phyloP scores from a whole-genome alignment of 2,113 vertebrate genomes.

The Pangasianodon hypophthalmus region DNA sequence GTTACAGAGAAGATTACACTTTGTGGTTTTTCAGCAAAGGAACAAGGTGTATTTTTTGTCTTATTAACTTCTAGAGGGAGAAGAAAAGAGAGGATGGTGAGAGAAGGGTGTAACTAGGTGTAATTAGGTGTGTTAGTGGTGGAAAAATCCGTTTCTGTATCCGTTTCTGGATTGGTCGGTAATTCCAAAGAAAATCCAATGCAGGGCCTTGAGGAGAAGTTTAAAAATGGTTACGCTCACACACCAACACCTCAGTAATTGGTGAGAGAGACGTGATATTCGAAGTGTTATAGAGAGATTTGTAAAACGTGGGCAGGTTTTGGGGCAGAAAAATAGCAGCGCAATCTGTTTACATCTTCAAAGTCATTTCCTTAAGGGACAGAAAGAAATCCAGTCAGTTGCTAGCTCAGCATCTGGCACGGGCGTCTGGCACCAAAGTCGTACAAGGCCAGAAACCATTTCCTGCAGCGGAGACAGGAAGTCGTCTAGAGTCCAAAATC shows the following conservation, averaged over 20 bases:
- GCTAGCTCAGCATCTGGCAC: constrained; percentile 26
- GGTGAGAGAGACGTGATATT: not conserved
- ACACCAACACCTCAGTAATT: not conserved
- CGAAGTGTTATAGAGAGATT: not conserved
- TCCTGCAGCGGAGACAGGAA: not conserved
- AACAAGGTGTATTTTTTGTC: not conserved
- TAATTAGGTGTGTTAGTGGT: not conserved
- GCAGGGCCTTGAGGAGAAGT: not conserved
- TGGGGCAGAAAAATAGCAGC: not conserved
- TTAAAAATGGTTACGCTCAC: not conserved
- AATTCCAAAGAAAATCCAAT: not conserved
- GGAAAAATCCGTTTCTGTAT: not conserved
- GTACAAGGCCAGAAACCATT: not conserved
- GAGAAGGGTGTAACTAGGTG: not conserved
- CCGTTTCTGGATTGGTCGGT: not conserved
- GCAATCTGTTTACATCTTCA: constrained; percentile 8
- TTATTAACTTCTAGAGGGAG: no score
- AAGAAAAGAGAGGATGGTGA: no score
- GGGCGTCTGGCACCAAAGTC: not conserved
- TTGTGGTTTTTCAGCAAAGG: not conserved
- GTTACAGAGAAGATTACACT: not conserved
- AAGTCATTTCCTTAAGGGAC: constrained; percentile 18
- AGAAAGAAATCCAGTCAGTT: not conserved
- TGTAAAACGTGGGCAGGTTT: not conserved
- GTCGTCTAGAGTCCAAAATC: not conserved